These are phyloP conservation scores for Drosophila rellima DNA, from an alignment of 2,888 invertebrate genomes.

Conservation along the genomic window DNA sequence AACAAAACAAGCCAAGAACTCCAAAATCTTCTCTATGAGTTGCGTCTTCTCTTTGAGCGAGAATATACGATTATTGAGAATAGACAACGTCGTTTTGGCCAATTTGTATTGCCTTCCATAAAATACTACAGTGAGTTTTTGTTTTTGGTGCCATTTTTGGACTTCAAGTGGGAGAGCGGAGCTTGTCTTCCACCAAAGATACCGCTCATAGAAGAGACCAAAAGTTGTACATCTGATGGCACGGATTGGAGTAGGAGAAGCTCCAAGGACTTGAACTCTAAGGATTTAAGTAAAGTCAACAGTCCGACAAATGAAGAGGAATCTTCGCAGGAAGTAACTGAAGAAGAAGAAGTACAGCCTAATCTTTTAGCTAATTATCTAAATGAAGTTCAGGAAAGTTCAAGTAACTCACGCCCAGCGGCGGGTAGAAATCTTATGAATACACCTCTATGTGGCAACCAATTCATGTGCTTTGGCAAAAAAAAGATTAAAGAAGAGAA, in stretches of 20 bases:
- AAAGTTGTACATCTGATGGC: not conserved
- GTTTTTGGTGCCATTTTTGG: constrained; percentile 55
- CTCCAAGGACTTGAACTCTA: not conserved
- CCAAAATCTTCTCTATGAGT: constrained; percentile 21
- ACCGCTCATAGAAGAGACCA: not conserved
- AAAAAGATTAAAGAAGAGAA: not conserved
- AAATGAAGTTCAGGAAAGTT: not conserved
- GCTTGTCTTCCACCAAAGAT: not conserved
- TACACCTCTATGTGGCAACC: not conserved
- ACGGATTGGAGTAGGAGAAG: not conserved
- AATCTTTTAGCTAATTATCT: not conserved
- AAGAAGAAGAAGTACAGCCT: not conserved
- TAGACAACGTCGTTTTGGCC: constrained; percentile 9
- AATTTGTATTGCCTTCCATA: constrained; percentile 39
- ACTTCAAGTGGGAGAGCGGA: not conserved
- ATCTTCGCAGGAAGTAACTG: not conserved
- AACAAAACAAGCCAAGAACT: constrained; percentile 25
- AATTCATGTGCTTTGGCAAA: not conserved
- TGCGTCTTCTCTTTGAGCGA: constrained; percentile 48
- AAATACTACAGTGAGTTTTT: constrained; percentile 61
- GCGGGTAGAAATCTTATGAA: not conserved
- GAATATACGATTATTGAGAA: constrained; percentile 53
- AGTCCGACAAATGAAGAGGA: not conserved
- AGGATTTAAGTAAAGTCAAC: not conserved
- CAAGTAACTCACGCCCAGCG: not conserved